phyloP scores from a whole-genome alignment of 2,888 invertebrate species.

The Pandemis cinnamomeana region DNA sequence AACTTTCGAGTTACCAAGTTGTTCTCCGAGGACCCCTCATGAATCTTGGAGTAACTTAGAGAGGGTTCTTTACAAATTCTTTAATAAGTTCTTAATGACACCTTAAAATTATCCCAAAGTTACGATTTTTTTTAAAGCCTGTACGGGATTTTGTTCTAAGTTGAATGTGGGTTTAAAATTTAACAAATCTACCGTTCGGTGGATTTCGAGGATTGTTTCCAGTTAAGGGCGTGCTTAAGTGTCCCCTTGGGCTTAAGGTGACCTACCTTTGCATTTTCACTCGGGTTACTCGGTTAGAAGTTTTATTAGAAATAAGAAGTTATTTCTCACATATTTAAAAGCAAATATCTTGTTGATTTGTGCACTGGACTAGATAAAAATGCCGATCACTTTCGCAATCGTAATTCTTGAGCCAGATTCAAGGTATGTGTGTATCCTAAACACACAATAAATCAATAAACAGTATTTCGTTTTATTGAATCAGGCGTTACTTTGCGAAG shows the following conservation, averaged over 20 bases:
- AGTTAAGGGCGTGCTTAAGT: conserved; percentile 21
- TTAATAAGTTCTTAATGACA: conserved; percentile 59
- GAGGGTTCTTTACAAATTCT: conserved; percentile 60
- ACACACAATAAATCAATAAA: too few species aligned
- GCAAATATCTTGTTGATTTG: not conserved
- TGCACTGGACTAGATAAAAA: too few species aligned
- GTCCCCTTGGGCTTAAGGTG: conserved; percentile 19
- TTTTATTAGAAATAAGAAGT: not conserved
- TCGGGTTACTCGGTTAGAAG: conserved; percentile 16
- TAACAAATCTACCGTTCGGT: conserved; percentile 14
- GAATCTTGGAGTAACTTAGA: conserved; percentile 60
- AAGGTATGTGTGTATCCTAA: too few species aligned
- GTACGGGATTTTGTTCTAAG: conserved; percentile 45
- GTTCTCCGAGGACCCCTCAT: conserved; percentile 50
- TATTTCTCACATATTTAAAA: not conserved
- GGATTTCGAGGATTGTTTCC: conserved; percentile 21
- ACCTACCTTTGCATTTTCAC: conserved; percentile 2
- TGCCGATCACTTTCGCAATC: too few species aligned
- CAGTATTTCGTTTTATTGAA: too few species aligned
- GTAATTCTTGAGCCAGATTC: too few species aligned
- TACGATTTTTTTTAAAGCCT: conserved; percentile 48
- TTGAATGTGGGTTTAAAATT: conserved; percentile 2
- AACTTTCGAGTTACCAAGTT: conserved; percentile 53
- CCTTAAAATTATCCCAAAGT: conserved; percentile 33
- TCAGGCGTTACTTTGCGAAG: too few species aligned